Evolutionary conservation across 2,888 invertebrate species (phyloP), one percentile per base, ranked within the genome.

Genomic region (Philhelius pedissequus): DNA sequence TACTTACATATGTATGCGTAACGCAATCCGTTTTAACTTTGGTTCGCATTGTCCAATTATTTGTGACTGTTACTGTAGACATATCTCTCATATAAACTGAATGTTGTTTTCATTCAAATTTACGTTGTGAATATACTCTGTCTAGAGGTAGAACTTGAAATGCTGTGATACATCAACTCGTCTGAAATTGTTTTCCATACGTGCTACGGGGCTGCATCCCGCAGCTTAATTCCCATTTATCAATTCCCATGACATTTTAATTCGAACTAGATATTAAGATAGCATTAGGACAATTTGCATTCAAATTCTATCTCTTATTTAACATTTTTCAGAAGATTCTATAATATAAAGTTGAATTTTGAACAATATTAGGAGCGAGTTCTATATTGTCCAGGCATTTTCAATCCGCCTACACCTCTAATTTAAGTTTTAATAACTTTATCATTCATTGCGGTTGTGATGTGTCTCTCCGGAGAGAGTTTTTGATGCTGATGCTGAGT

Each of bases 361-460:
- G 7, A 3, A 4, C 7, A 20, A 35, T 56, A 35, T 56, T 32
- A 25, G 7, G 13, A 7, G 18, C 2, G 2, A 13, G 11, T 48
- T 48, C 45, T 13, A 48, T 0, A 48, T 20, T 9, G n/a, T n/a
- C n/a, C n/a, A n/a, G n/a, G n/a, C n/a, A n/a, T n/a, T n/a, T n/a
- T n/a, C n/a, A n/a, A n/a, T 35, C 4, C 3, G 4, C 4, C 9
- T 32, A 1, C 8, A 9, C 9, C 9, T 2, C 32, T 32, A 11
- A 38, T 56, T 81, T 81, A 58, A 81, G 76, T 81, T 81, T 70
- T 52, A 75, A 75, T 70, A 56, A 75, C 70, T 58, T 64, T 64
- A 66, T 71, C 62, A 56, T 69, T 56, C 62, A 74, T 79, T 79
- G n/a, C n/a, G 62, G 60, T 27, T 62, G 6, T 54, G 38, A 38